phyloP scores from a whole-genome alignment of 2,113 vertebrate genomes.

The Mus musculus region DNA sequence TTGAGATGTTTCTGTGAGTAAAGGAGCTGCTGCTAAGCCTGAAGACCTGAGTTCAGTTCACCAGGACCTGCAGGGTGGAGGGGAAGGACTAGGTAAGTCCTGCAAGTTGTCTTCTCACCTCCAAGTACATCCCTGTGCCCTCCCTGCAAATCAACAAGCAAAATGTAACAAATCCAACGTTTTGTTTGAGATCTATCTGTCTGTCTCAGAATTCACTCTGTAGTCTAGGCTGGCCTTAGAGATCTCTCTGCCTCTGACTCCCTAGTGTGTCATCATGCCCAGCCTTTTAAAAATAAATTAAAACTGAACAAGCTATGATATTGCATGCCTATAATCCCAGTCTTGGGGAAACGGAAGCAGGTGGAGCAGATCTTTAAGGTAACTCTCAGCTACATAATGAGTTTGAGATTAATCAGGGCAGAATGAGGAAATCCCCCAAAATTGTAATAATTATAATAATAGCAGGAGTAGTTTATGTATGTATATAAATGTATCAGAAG shows the following conservation, averaged over 20 bases:
- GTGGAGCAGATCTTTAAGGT: background rate
- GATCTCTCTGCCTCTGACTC: background rate
- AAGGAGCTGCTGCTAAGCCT: background rate
- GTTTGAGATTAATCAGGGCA: background rate
- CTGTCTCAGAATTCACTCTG: background rate
- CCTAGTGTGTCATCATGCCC: no score
- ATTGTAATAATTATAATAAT: no score
- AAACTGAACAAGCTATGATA: background rate
- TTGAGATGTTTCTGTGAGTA: background rate
- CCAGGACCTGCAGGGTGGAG: background rate
- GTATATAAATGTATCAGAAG: background rate
- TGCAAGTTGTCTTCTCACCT: background rate
- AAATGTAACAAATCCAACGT: background rate
- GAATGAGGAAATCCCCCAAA: no score
- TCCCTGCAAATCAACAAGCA: background rate
- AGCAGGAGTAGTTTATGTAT: background rate
- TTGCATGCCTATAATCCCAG: background rate
- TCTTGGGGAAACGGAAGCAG: background rate
- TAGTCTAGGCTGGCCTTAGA: background rate
- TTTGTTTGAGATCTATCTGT: background rate
- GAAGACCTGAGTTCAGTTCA: background rate
- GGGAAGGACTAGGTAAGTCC: background rate
- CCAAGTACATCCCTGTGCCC: background rate
- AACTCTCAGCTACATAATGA: background rate
- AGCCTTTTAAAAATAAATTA: slow-evolving; percentile 15